Evolutionary conservation across 2,113 vertebrate genomes (phyloP), one percentile per base, ranked within the genome.

Genomic region (Candoia aspera): DNA sequence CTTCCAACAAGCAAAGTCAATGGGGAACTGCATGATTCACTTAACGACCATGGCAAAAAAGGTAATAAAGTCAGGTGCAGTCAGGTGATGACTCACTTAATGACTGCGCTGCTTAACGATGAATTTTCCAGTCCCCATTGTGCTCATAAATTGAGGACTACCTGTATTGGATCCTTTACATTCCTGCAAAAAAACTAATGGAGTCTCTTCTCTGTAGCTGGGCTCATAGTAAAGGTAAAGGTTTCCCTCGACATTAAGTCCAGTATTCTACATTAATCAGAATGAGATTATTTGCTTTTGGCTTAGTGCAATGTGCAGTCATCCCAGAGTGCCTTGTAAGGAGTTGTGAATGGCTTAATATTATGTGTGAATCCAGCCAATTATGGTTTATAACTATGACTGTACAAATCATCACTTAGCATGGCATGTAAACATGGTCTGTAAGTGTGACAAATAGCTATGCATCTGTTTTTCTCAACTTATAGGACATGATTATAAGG

Each of bases 361-460:
- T 42, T 21, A 42, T 9, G 49, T 49, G 49, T 49, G 73, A 79
- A 79, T 79, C 73, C 33, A 79, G 17, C 6, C 33, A 79, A 79
- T 79, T 42, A 19, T 79, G 68, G 33, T 79, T 79, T 79, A 79
- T 37, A 21, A 37, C 2, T 6, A 79, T 79, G 17, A 42, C 73
- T 79, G 42, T 79, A 42, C 73, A 79, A 79, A 79, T 79, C 17
- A 42, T 42, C 73, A 79, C 19, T 79, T 79, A 79, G 19, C 33
- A 79, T 79, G 37, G 73, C 73, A 79, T 37, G 73, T 79, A 42
- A 37, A 79, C 33, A 42, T 42, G 42, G 8, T 53, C 10, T 60
- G 29, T 89, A 49, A 89, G 84, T 84, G n/a, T 84, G 29, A 84
- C 42, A 88, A 88, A 88, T 53, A 73, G 68, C 19, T 84, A 62